These are phyloP conservation scores for Uria aalge DNA, from an alignment of 2,113 vertebrate genomes.

Conservation along the genomic window DNA sequence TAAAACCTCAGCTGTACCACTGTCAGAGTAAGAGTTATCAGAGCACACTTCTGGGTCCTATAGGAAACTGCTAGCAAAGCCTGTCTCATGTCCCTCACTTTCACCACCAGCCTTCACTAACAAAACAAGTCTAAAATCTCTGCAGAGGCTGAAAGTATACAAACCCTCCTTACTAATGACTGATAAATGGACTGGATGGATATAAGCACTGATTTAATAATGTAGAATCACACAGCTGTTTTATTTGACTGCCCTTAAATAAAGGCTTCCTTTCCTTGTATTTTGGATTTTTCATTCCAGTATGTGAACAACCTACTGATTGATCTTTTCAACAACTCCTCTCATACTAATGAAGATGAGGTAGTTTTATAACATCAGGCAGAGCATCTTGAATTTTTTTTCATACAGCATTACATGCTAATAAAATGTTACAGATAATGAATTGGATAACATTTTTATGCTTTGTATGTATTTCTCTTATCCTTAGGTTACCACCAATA, in stretches of 20 bases:
- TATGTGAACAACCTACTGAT: background rate
- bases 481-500: background rate
- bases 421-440: slow-evolving; percentile 24
- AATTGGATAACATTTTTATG: background rate
- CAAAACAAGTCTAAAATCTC: background rate
- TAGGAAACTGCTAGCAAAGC: slow-evolving; percentile 7
- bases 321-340: slow-evolving; percentile 19
- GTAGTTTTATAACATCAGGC: slow-evolving; percentile 12
- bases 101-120: background rate
- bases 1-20: background rate
- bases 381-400: slow-evolving; percentile 1
- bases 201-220: slow-evolving; percentile 5
- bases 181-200: background rate
- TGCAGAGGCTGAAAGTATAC: background rate
- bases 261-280: slow-evolving; percentile 14
- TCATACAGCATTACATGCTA: background rate
- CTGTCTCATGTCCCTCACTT: background rate
- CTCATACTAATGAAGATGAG: background rate
- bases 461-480: background rate
- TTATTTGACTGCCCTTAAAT: slow-evolving; percentile 17
- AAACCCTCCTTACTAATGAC: background rate
- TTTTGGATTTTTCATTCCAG: slow-evolving; percentile 17
- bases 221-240: background rate
- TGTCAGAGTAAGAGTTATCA: background rate
- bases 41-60: background rate